Evolutionary conservation across 2,888 invertebrate genomes (phyloP).

Genomic region (Leptinotarsa rubiginosa): DNA sequence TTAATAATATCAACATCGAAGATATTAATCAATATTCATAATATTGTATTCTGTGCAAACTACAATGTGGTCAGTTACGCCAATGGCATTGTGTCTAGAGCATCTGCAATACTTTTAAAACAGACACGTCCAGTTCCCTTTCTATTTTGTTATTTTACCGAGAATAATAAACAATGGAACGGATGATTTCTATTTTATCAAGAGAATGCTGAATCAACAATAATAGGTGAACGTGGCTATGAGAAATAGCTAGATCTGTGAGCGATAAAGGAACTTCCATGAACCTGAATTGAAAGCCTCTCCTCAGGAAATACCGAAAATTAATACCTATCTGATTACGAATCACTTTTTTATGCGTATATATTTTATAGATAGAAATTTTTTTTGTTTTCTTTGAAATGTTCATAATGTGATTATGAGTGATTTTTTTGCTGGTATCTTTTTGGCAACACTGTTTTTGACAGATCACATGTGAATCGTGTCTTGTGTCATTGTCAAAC

Average conservation of each 20-base stretch:
- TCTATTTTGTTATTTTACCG: slow-evolving; percentile 50
- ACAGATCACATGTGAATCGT: too few species aligned
- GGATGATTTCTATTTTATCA: slow-evolving; percentile 37
- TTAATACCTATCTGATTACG: background rate
- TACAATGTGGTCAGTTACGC: background rate
- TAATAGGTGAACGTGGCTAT: background rate
- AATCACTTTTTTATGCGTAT: too few species aligned
- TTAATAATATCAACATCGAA: too few species aligned
- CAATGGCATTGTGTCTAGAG: slow-evolving; percentile 12
- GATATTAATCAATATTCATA: too few species aligned
- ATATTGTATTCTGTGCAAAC: too few species aligned
- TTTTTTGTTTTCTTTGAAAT: too few species aligned
- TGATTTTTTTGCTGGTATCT: too few species aligned
- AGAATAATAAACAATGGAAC: slow-evolving; percentile 50
- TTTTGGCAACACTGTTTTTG: too few species aligned
- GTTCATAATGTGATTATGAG: too few species aligned
- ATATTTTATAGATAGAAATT: too few species aligned
- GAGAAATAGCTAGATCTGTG: background rate
- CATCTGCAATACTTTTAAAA: slow-evolving; percentile 46
- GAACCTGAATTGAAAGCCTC: background rate
- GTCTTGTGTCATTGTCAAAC: too few species aligned
- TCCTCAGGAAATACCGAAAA: background rate
- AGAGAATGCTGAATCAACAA: slow-evolving; percentile 2
- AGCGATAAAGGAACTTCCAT: background rate
- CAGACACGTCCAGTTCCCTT: slow-evolving; percentile 51